A percentile compares a stretch with the other conserved stretches of the same genome.
Conservation (phyloP, 2,113 vertebrate species). For the Leucopternis melanops region DNA sequence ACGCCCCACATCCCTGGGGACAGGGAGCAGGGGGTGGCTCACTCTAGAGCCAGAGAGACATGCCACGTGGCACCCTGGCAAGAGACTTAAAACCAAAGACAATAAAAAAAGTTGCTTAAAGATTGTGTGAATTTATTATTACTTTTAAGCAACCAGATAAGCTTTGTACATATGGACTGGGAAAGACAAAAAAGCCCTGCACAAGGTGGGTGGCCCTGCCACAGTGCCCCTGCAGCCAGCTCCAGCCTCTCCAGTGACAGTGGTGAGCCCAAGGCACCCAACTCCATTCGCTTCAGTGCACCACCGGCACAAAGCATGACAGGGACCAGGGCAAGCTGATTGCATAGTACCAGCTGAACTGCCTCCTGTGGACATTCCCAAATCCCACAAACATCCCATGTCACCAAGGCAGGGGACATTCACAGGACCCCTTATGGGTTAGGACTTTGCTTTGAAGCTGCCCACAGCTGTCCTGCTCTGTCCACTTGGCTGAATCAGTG, state of each 20-base stretch:
- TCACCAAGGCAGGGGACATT: neutral
- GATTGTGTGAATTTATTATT: neutral
- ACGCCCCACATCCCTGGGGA: neutral
- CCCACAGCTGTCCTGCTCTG: neutral
- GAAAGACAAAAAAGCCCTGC: neutral
- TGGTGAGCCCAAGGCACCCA: neutral
- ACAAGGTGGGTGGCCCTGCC: neutral
- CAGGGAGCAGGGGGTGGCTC: neutral
- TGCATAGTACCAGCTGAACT: neutral
- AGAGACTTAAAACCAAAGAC: neutral
- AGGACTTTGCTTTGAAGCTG: neutral
- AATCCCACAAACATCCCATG: neutral
- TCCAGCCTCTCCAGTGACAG: neutral
- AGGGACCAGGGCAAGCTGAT: neutral
- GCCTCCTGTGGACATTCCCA: neutral
- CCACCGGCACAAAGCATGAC: rapidly evolving
- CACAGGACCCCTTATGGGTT: neutral
- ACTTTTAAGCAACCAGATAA: neutral
- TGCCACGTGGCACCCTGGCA: neutral
- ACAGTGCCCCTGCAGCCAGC: neutral
- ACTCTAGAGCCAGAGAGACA: neutral
- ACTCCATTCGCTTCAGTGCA: neutral
- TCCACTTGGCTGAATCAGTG: neutral
- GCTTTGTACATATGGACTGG: neutral
- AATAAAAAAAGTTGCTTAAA: neutral